Evolutionary conservation across 1,140 invertebrate genomes (phyloP).

Genomic region (Thaumetopoea pityocampa): DNA sequence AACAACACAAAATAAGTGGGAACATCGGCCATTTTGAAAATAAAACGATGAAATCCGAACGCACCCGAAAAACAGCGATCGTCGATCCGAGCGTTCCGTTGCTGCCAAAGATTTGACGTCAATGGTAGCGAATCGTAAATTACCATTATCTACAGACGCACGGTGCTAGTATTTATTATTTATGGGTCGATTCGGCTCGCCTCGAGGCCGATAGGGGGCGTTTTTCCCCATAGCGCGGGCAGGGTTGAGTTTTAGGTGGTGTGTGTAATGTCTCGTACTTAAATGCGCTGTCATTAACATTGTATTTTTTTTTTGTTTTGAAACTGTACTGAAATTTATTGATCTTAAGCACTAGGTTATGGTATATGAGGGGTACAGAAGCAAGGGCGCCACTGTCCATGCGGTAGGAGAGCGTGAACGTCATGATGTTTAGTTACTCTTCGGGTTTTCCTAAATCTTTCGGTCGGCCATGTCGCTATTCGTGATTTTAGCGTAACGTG

Average conservation of each 20-base stretch:
- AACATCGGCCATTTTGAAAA: constrained; percentile 8
- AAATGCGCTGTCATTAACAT: constrained; percentile 17
- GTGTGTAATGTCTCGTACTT: constrained; percentile 19
- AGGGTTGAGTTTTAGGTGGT: constrained; percentile 32
- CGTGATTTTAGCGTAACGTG: too few species aligned
- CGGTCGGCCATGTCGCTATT: too few species aligned
- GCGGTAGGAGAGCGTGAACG: too few species aligned
- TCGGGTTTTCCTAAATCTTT: too few species aligned
- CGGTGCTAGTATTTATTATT: constrained; percentile 73
- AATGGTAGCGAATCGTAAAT: constrained; percentile 70
- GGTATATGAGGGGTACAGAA: too few species aligned
- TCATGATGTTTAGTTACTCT: too few species aligned
- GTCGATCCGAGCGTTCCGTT: constrained; percentile 44
- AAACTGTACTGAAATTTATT: constrained; percentile 4
- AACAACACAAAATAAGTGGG: constrained; percentile 4
- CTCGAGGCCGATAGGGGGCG: constrained; percentile 43
- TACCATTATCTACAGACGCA: constrained; percentile 76
- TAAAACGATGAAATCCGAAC: constrained; percentile 6
- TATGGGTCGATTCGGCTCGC: constrained; percentile 69
- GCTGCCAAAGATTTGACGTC: constrained; percentile 63
- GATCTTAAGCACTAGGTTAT: too few species aligned
- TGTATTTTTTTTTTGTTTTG: constrained; percentile 13
- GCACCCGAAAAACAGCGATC: constrained; percentile 17
- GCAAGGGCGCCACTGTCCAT: too few species aligned
- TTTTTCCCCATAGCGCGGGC: constrained; percentile 45